Evolutionary conservation across 1,140 invertebrate species (phyloP), one percentile per base, ranked within the genome.

Genomic region (Chymomyza costata): DNA sequence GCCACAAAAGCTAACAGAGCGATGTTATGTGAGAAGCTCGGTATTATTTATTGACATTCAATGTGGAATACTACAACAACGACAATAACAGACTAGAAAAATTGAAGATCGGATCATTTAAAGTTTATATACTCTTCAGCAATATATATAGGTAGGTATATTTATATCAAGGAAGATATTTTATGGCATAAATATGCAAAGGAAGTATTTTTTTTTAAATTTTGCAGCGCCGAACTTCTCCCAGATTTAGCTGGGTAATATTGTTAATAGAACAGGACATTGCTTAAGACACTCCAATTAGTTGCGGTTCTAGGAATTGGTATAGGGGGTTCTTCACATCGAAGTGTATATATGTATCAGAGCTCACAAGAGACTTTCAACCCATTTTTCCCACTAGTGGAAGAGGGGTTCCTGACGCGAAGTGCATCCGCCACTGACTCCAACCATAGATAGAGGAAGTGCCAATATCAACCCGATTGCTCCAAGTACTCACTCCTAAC

Each of bases 31-130:
- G 41, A 49, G 40, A 43, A 16, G 34, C 38, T 34, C 13, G 13
- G 58, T 60, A 82, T 82, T 78, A 82, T 82, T 82, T 82, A 82
- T 82, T 67, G 76, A 57, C 70, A 81, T 60, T 68, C 68, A 63
- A 53, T 63, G 61, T 31, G 60, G 49, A 66, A 54, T 46, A 40
- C 38, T 16, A 49, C 18, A 59, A 46, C 19, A 45, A 54, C 7
- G 19, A 32, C 16, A 32, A 44, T 18, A 49, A 15, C 10, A 11
- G 3, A 11, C 5, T n/a, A 34, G 5, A 34, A 34, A 11, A 6
- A 3, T 34, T n/a, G 3, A 5, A 3, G 5, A 3, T 34, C n/a
- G 13, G n/a, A 5, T 3, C 31, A 5, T 6, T 34, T 3, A 11
- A 34, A 6, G 13, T 5, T 34, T 5, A 5, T 6, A 34, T 6